Percentiles rank a stretch among this genome's conserved stretches.
Conservation (phyloP, 1,140 invertebrate species). For the Vanessa tameamea region DNA sequence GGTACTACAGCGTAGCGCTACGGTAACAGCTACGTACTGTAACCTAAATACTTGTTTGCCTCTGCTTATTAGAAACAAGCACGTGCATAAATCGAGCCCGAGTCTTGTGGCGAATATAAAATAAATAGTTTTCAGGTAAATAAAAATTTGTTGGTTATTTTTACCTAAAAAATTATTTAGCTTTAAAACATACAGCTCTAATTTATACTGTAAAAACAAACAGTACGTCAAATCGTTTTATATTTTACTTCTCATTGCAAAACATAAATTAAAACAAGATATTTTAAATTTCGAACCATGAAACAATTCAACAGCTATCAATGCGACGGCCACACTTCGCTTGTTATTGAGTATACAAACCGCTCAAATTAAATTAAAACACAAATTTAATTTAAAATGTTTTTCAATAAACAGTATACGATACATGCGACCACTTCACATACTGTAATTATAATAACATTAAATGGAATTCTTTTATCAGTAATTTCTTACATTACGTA, state of each 20-base stretch:
- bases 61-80: constrained; percentile 21
- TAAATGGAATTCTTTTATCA: not conserved
- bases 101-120: not conserved
- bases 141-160: no score
- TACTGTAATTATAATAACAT: constrained; percentile 3
- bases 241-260: no score
- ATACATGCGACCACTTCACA: not conserved
- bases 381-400: constrained; percentile 27
- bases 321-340: constrained; percentile 5
- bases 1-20: constrained; percentile 12
- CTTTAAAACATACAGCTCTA: no score
- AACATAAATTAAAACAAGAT: no score
- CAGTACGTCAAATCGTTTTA: no score
- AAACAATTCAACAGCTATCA: constrained; percentile 16
- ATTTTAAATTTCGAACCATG: not conserved
- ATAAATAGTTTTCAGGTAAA: not conserved
- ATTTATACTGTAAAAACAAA: no score
- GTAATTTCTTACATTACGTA: not conserved
- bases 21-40: constrained; percentile 20
- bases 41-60: constrained; percentile 20
- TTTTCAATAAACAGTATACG: constrained; percentile 25
- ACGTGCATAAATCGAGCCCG: constrained; percentile 9
- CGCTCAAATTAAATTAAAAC: constrained; percentile 30
- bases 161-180: no score
- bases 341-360: constrained; percentile 24